A percentile compares a stretch with the other conserved stretches of the same genome.
phyloP scores from a whole-genome alignment of 2,888 invertebrate genomes.

The Campoplex nolae region DNA sequence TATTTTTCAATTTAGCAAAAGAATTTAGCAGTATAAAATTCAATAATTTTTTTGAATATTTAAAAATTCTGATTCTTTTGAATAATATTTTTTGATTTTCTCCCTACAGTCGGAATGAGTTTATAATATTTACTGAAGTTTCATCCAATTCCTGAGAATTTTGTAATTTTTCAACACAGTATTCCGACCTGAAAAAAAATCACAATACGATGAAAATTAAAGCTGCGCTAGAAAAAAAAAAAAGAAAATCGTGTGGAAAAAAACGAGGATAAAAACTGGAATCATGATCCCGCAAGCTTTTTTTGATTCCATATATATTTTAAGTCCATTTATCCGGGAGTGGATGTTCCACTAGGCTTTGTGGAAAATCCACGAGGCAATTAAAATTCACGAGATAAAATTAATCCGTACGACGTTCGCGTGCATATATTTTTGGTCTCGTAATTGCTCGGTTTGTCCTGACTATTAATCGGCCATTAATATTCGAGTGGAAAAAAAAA shows the following conservation, averaged over 20 bases:
- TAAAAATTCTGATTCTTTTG: too few relatives aligned
- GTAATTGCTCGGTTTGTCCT: constrained; percentile 49
- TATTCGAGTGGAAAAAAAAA: constrained; percentile 51
- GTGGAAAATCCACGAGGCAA: constrained; percentile 29
- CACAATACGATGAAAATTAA: background rate
- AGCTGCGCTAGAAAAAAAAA: background rate
- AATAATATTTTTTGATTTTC: too few relatives aligned
- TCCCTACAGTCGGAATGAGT: too few relatives aligned
- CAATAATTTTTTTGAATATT: too few relatives aligned
- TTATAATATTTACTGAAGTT: too few relatives aligned
- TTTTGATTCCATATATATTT: background rate
- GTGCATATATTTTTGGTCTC: constrained; percentile 51
- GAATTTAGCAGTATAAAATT: too few relatives aligned
- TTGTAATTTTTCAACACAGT: too few relatives aligned
- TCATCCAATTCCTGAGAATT: too few relatives aligned
- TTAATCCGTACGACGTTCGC: constrained; percentile 60
- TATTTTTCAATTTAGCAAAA: too few relatives aligned
- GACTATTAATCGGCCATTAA: constrained; percentile 58
- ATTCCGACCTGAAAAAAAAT: background rate
- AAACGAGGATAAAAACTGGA: background rate
- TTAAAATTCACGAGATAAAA: constrained; percentile 63
- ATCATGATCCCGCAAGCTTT: constrained; percentile 8
- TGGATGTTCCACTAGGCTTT: constrained; percentile 16
- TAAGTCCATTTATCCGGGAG: background rate
- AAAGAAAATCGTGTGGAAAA: background rate